A percentile compares a stretch with the other conserved stretches of the same genome.
Conservation (phyloP, 2,888 invertebrate species). For the Phasia obesa region DNA sequence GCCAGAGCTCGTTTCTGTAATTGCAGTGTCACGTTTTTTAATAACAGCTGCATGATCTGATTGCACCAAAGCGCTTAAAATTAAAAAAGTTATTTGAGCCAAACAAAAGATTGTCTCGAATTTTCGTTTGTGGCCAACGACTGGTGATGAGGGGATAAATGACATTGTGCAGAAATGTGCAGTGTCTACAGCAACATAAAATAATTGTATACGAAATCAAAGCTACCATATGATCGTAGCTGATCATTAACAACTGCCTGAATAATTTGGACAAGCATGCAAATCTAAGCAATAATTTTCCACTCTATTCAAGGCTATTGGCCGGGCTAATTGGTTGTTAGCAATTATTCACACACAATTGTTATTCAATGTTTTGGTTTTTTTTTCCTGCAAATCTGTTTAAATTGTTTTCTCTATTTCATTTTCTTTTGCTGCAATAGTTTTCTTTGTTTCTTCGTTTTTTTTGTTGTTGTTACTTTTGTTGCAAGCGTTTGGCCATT, state of each 20-base stretch:
- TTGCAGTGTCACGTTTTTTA: constrained; percentile 45
- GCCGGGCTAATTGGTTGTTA: constrained; percentile 20
- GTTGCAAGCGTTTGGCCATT: constrained; percentile 44
- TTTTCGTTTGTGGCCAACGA: constrained; percentile 4
- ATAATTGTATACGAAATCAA: constrained; percentile 1
- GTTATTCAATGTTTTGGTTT: constrained; percentile 43
- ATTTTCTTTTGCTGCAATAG: constrained; percentile 25
- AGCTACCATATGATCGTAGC: constrained; percentile 9
- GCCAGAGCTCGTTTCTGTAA: background rate
- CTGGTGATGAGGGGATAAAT: background rate
- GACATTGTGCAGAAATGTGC: constrained; percentile 34
- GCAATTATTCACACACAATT: constrained; percentile 61
- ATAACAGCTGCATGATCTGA: constrained; percentile 56
- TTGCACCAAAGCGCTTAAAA: constrained; percentile 16
- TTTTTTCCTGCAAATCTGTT: constrained; percentile 8
- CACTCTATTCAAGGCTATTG: constrained; percentile 13
- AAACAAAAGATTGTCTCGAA: background rate
- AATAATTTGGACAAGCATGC: constrained; percentile 1
- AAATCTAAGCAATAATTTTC: background rate
- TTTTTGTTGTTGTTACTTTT: background rate
- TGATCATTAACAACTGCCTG: constrained; percentile 23
- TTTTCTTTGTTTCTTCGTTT: background rate
- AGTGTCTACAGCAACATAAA: constrained; percentile 4
- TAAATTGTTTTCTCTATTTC: constrained; percentile 37
- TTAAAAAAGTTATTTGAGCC: constrained; percentile 9